phyloP scores from a whole-genome alignment of 2,888 invertebrate species.

The Labia minor region DNA sequence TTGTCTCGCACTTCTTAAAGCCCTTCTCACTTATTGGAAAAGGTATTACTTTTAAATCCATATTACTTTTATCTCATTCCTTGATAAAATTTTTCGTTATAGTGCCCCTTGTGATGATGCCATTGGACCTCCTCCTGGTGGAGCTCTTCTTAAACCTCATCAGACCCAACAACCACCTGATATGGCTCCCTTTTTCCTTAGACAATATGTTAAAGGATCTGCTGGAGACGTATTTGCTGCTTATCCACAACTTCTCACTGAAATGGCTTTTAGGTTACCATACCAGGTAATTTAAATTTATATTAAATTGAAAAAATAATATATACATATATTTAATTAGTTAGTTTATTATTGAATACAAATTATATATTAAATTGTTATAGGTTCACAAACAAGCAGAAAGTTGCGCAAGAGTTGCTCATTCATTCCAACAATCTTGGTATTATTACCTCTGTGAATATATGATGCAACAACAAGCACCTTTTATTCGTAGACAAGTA shows the following conservation, averaged over 20 bases:
- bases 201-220: conserved; percentile 85
- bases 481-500: conserved; percentile 66
- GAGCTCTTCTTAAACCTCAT: conserved; percentile 69
- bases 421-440: conserved; percentile 44
- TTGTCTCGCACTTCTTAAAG: conserved; percentile 58
- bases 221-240: conserved; percentile 87
- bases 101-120: conserved; percentile 25
- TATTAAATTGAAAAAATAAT: no score
- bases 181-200: conserved; percentile 89
- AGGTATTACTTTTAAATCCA: conserved; percentile 30
- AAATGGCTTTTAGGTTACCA: conserved; percentile 85
- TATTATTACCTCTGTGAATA: conserved; percentile 79
- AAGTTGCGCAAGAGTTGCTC: conserved; percentile 25
- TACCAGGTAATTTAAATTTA: conserved; percentile 60
- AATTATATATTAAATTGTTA: conserved; percentile 27
- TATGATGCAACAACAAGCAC: conserved; percentile 91
- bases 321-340: no score
- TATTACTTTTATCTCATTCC: conserved; percentile 13
- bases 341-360: no score
- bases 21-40: conserved; percentile 69
- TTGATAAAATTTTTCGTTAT: background rate
- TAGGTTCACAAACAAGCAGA: conserved; percentile 32
- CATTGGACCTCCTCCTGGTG: conserved; percentile 36
- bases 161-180: conserved; percentile 76
- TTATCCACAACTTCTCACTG: conserved; percentile 87